These are phyloP conservation scores for Apocheima hispidaria DNA, from an alignment of 2,888 invertebrate species.

Conservation along the genomic window DNA sequence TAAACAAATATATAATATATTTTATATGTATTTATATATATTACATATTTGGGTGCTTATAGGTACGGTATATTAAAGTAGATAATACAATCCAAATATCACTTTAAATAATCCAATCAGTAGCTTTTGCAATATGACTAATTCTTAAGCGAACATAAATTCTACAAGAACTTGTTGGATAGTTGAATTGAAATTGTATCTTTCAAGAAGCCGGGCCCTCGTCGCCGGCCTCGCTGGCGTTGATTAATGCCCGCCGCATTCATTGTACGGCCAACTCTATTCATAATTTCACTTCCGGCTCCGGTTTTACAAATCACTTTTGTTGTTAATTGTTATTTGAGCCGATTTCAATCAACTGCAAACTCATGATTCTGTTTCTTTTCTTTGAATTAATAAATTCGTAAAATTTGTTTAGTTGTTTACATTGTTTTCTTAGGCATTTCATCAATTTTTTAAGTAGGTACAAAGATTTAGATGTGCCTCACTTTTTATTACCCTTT, in stretches of 20 bases:
- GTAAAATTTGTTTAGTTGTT: background rate
- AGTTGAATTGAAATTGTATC: background rate
- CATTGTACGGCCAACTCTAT: constrained; percentile 20
- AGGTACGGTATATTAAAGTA: too few relatives aligned
- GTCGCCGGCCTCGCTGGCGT: background rate
- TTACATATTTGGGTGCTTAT: too few relatives aligned
- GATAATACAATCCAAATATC: too few relatives aligned
- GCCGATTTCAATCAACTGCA: constrained; percentile 22
- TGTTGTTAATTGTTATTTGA: constrained; percentile 30
- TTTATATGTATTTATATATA: too few relatives aligned
- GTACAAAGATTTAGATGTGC: too few relatives aligned
- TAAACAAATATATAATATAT: too few relatives aligned
- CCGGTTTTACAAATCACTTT: constrained; percentile 29
- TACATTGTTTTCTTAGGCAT: background rate
- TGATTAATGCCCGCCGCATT: constrained; percentile 16
- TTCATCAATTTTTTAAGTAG: background rate
- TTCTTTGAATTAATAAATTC: background rate
- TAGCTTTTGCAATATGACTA: too few relatives aligned
- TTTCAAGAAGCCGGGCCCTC: background rate
- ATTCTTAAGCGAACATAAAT: too few relatives aligned
- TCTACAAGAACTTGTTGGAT: background rate
- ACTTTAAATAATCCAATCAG: too few relatives aligned
- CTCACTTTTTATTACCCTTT: too few relatives aligned
- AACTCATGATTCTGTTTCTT: constrained; percentile 14
- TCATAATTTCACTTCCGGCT: constrained; percentile 26